A percentile compares a stretch with the other conserved stretches of the same genome.
Evolutionary conservation across 2,113 vertebrate genomes (phyloP).

Genomic region (Hippocampus barbouri): DNA sequence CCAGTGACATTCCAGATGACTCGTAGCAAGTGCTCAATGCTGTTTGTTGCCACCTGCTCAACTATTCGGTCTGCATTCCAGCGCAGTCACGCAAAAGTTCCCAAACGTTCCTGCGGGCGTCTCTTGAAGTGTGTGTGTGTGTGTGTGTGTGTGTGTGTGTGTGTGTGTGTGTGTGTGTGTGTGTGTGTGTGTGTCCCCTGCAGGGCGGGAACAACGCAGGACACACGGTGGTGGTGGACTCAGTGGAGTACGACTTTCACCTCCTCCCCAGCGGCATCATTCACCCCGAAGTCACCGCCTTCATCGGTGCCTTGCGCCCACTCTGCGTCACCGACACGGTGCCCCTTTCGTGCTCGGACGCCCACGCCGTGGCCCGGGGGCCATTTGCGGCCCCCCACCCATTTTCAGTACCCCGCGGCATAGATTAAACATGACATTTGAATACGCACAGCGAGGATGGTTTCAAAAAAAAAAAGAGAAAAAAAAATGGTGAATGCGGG

Average conservation of each 20-base stretch:
- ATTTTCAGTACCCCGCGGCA: no score
- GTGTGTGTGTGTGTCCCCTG: constrained; percentile 20
- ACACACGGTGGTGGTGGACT: constrained; percentile 97
- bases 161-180: constrained; percentile 19
- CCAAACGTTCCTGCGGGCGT: not conserved
- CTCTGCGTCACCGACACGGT: not conserved
- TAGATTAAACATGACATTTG: no score
- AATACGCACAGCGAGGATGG: no score
- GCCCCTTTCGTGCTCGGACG: no score
- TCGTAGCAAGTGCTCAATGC: not conserved
- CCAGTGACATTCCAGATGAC: not conserved
- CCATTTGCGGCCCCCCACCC: no score
- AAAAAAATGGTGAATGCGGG: no score
- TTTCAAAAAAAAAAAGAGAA: no score
- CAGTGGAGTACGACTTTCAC: constrained; percentile 97
- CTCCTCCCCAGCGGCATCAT: constrained; percentile 98
- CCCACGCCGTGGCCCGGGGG: no score
- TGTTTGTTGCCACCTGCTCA: constrained; percentile 40
- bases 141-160: constrained; percentile 11
- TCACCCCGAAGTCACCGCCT: constrained; percentile 94
- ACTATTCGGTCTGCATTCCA: no score
- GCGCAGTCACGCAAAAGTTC: constrained; percentile 7
- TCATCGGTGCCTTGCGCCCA: constrained; percentile 84
- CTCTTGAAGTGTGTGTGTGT: constrained; percentile 3
- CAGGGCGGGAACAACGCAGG: constrained; percentile 98